Evolutionary conservation across 2,888 invertebrate genomes (phyloP).

Genomic region (Melanargia galathea): DNA sequence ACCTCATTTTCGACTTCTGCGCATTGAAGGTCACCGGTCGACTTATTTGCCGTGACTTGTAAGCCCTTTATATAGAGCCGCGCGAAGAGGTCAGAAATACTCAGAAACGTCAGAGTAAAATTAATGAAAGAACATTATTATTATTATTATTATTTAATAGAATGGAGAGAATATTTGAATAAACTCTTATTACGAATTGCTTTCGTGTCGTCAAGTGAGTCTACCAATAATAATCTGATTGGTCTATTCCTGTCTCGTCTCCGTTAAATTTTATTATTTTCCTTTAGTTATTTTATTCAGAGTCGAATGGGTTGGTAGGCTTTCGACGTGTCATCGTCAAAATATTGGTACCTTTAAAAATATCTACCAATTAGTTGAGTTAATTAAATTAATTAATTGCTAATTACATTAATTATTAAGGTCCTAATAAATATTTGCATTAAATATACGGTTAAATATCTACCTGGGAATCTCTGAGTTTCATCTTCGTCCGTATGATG

Average conservation of each 20-base stretch:
- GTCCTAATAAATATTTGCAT: slow-evolving; percentile 22
- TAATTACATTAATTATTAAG: slow-evolving; percentile 21
- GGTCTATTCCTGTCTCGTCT: background rate
- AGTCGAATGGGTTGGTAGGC: no score
- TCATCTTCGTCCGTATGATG: slow-evolving; percentile 84
- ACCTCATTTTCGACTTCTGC: no score
- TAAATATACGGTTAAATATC: slow-evolving; percentile 14
- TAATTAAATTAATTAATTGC: background rate
- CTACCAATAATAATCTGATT: background rate
- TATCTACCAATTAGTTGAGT: background rate
- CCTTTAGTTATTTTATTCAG: background rate
- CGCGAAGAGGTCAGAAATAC: no score
- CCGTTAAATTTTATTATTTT: background rate
- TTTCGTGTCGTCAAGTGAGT: no score
- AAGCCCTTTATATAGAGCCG: no score
- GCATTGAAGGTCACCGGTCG: no score
- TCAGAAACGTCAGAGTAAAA: no score
- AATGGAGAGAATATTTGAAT: no score
- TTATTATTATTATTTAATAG: no score
- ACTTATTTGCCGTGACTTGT: no score
- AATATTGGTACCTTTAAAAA: background rate
- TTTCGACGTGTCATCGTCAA: background rate
- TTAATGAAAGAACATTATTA: no score
- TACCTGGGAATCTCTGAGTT: slow-evolving; percentile 74
- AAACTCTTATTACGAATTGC: no score